Base-by-base conservation (phyloP, 2,113 vertebrate species). In the Dromiciops gliroides region DNA sequence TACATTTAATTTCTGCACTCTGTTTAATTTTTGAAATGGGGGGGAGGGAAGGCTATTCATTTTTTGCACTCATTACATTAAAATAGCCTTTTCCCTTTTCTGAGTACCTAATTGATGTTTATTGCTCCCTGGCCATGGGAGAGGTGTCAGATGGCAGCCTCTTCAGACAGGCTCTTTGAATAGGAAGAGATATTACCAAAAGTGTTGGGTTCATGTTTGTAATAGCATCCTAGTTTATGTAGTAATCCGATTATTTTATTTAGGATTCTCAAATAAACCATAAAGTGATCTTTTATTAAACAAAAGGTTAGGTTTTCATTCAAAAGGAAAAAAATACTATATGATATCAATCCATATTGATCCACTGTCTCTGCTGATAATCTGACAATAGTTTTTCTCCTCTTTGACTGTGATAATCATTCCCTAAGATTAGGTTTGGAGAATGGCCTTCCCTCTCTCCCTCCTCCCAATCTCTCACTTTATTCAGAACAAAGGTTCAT, bases 61-160 rank as follows among this genome's bases (percentile, higher is more conserved):
- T 96, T 98, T 90, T 89, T 96, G 90, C 92, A 94, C 56, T 95
- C 91, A 51, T 95, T 95, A 50, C 90, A 92, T 94, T 97, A 50
- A 96, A 96, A 95, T 95, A 49, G 0, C 52, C 95, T 89, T 93
- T 89, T 98, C 92, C 92, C 94, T 96, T 97, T 97, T 95, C 52
- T 95, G 97, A 92, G 96, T 95, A 95, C 97, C 91, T 96, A 95
- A 96, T 97, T 97, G 97, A 97, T 97, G 94, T 97, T 97, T 48
- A 75, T 67, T 52, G 91, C 95, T 95, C 94, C 95, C 48, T 91
- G 97, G 97, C 96, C 96, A 96, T 94, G 96, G 95, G 95, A 97
- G 97, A 93, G 96, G 97, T 98, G 94, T 98, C 98, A 98, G 93
- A 98, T 98, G 97, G 97, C 98, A 98, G 98, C 96, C 97, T 94